phyloP scores from a whole-genome alignment of 2,888 invertebrate genomes.

The Archips crataeganus region DNA sequence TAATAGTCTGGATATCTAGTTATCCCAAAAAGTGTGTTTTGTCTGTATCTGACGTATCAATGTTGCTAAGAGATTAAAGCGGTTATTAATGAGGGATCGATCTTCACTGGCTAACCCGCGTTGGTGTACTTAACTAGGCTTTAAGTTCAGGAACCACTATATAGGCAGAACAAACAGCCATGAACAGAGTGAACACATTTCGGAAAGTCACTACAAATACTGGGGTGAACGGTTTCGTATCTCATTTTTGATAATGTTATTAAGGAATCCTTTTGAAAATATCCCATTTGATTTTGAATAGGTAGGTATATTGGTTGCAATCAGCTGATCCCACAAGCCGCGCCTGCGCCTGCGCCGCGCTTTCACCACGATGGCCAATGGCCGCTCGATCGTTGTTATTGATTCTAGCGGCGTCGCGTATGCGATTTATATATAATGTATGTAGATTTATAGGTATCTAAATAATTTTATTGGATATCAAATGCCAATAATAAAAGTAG shows the following conservation, averaged over 20 bases:
- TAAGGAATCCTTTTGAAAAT: background rate
- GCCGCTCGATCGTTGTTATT: slow-evolving; percentile 40
- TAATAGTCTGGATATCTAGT: no score
- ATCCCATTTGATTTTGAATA: background rate
- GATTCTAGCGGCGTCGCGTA: slow-evolving; percentile 37
- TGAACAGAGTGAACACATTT: background rate
- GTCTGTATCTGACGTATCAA: no score
- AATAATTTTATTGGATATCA: slow-evolving; percentile 5
- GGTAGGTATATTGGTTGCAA: slow-evolving; percentile 9
- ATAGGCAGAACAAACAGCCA: background rate
- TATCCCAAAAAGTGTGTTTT: no score
- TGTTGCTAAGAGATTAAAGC: no score
- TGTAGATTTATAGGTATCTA: background rate
- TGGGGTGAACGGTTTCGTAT: background rate
- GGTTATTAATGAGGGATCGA: no score
- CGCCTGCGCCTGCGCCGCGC: slow-evolving; percentile 33
- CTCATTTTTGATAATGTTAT: background rate
- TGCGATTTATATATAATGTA: slow-evolving; percentile 14
- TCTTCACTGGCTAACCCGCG: no score
- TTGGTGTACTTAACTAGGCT: no score
- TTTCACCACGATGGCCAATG: slow-evolving; percentile 41
- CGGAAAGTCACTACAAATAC: background rate
- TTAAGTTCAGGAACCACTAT: background rate
- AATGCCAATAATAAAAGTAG: background rate
- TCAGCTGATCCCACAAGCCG: slow-evolving; percentile 38